Conservation (phyloP, 2,113 vertebrate genomes). For the Tursiops truncatus region DNA sequence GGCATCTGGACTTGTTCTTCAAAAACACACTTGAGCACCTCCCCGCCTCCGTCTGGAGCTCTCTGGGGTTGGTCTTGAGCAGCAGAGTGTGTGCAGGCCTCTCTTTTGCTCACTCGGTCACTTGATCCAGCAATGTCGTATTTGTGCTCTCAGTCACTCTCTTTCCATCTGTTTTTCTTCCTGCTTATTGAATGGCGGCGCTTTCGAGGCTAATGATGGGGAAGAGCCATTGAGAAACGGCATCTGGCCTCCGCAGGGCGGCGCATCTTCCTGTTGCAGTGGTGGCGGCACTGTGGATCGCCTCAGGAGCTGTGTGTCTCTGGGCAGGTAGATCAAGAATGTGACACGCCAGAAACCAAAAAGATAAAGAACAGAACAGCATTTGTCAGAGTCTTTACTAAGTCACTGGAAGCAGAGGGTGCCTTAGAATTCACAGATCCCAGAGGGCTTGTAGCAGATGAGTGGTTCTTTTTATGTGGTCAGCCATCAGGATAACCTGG, state of each 20-base stretch:
- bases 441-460: not conserved
- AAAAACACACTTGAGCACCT: not conserved
- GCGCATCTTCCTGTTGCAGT: accelerated
- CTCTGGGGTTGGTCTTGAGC: not conserved
- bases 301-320: not conserved
- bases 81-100: not conserved
- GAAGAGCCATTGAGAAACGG: not conserved
- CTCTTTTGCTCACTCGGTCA: not conserved
- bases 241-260: not conserved
- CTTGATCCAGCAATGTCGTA: accelerated
- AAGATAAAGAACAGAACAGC: not conserved
- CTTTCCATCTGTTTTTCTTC: not conserved
- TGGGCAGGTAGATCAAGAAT: not conserved
- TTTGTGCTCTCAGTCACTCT: not conserved
- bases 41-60: not conserved
- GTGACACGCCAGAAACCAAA: not conserved
- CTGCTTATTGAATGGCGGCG: not conserved
- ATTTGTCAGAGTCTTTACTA: not conserved
- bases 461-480: not conserved
- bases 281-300: not conserved
- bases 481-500: not conserved
- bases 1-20: not conserved
- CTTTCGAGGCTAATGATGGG: not conserved
- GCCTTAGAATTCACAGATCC: not conserved
- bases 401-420: not conserved